Evolutionary conservation across 92 coral and sea anemone genomes (phyloP), one percentile per base, ranked within the genome.

Genomic region (Isaurus tuberculatus): DNA sequence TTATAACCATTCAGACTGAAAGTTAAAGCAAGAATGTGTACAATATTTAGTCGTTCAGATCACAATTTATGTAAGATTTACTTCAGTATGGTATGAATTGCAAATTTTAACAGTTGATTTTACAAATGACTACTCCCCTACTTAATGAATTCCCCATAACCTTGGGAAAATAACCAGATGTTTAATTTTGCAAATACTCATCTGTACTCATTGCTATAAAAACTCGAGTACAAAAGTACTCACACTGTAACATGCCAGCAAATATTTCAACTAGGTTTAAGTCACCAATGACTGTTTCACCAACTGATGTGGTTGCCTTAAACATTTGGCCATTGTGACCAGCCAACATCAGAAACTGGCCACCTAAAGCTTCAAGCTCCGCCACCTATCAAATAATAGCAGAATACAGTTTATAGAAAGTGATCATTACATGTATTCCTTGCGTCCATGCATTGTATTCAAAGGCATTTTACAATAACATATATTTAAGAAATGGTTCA

Each of bases 211-310:
- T 44, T 44, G 53, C 53, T 44, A 44, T 44, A 19, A 44, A 44
- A 44, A 44, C 0, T 7, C 7, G 2, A 44, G 53, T 42, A 42
- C 46, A 42, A 42, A 42, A 42, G 0, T 44, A 44, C 53, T 44
- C 53, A 44, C 53, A 44, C 53, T 44, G 53, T 44, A 44, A 44
- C 53, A 44, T 44, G 53, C 53, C 53, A 44, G 53, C 53, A 44
- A 44, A 44, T 44, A 44, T 44, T 44, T 8, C 53, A 2, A 44
- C 53, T 44, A 44, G 53, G 53, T 44, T 44, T 44, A 44, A 44
- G 53, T 44, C 53, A 44, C 0, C 53, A 14, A 44, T 44, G 53
- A 44, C 53, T 44, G 53, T 44, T 44, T 44, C 53, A 0, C 53
- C 53, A 2, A 44, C 11, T 44, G 53, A 44, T 44, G 53, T 44